Evolutionary conservation across 1,140 invertebrate genomes (phyloP).

Genomic region (Glossosoma conforme): DNA sequence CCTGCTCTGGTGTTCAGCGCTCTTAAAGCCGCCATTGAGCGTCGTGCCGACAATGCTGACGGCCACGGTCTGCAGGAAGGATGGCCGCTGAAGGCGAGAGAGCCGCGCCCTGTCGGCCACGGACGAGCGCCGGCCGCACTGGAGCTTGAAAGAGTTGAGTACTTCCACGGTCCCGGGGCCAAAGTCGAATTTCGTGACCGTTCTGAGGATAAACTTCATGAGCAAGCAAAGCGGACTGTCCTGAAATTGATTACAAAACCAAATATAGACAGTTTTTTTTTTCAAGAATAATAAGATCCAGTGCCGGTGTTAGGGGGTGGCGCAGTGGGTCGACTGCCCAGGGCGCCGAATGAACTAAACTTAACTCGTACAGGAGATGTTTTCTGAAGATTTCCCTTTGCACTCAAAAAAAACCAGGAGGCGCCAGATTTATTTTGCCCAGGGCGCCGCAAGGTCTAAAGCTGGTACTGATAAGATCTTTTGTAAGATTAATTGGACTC

Average conservation of each 20-base stretch:
- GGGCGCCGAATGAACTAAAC: too few relatives aligned
- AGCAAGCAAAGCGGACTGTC: constrained; percentile 55
- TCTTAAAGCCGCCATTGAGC: constrained; percentile 50
- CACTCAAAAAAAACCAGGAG: too few relatives aligned
- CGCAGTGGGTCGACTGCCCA: too few relatives aligned
- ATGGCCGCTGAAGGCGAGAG: constrained; percentile 41
- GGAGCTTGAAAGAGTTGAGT: constrained; percentile 37
- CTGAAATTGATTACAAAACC: constrained; percentile 39
- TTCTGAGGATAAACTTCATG: constrained; percentile 37
- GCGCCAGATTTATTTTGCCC: too few relatives aligned
- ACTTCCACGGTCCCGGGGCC: constrained; percentile 31
- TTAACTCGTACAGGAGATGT: too few relatives aligned
- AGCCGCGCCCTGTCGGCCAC: constrained; percentile 49
- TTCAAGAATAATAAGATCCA: neutral
- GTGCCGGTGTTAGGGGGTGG: too few relatives aligned
- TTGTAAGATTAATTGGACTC: too few relatives aligned
- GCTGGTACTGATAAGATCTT: too few relatives aligned
- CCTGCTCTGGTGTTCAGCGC: constrained; percentile 52
- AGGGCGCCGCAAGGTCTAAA: too few relatives aligned
- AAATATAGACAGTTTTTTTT: constrained; percentile 16
- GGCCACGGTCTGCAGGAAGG: constrained; percentile 39
- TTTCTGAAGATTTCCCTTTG: too few relatives aligned
- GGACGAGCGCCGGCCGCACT: constrained; percentile 34
- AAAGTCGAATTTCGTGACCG: constrained; percentile 24
- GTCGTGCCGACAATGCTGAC: constrained; percentile 50